Evolutionary conservation across 2,113 vertebrate genomes (phyloP).

Genomic region (Urocolius indicus): DNA sequence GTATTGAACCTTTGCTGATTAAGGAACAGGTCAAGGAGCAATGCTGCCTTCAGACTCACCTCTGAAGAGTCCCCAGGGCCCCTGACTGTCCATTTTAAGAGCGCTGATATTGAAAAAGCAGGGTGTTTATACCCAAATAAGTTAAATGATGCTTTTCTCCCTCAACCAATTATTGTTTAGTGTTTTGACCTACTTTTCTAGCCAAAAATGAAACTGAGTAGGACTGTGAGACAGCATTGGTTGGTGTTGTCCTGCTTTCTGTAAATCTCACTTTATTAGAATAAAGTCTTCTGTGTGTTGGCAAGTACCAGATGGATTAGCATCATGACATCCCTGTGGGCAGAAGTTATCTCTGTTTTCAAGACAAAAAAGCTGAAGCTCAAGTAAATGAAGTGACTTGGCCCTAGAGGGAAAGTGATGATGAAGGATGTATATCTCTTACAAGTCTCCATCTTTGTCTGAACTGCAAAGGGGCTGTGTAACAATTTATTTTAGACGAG

Average conservation of each 20-base stretch:
- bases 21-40: neutral
- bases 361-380: neutral
- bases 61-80: neutral
- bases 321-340: neutral
- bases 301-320: slow-evolving; percentile 12
- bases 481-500: neutral
- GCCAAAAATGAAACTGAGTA: slow-evolving; percentile 4
- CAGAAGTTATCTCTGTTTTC: neutral
- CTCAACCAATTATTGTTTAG: neutral
- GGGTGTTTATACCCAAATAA: neutral
- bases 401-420: neutral
- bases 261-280: neutral
- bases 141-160: neutral
- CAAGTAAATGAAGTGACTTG: neutral
- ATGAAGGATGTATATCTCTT: neutral
- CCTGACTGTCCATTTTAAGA: neutral
- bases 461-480: neutral
- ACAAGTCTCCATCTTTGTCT: neutral
- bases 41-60: neutral
- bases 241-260: slow-evolving; percentile 12
- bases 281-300: neutral
- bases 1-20: slow-evolving; percentile 3
- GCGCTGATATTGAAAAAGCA: neutral
- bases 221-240: neutral
- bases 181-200: slow-evolving; percentile 49